Evolutionary conservation across 2,888 invertebrate species (phyloP).

Genomic region (Stratiomys singularior): DNA sequence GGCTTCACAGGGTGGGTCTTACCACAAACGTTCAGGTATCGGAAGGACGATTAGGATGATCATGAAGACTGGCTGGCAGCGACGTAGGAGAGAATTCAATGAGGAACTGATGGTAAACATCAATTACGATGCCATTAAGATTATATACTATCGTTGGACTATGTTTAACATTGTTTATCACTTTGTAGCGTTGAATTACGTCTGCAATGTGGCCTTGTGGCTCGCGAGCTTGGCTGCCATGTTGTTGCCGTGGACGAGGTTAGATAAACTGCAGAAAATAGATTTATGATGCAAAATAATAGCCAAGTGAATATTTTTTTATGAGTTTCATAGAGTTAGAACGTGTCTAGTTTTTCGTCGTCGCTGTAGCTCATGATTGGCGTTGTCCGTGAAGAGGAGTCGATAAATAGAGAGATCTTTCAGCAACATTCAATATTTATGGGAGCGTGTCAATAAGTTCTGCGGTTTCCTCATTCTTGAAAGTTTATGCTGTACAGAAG

Average conservation of each 20-base stretch:
- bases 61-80: not conserved
- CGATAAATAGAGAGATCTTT: slow-evolving; percentile 39
- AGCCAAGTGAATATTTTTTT: slow-evolving; percentile 25
- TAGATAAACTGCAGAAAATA: slow-evolving; percentile 25
- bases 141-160: slow-evolving; percentile 35
- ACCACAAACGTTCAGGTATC: not conserved
- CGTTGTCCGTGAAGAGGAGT: not conserved
- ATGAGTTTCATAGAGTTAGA: not conserved
- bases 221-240: not conserved
- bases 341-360: not conserved
- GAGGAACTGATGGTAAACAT: slow-evolving; percentile 38
- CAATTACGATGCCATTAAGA: slow-evolving; percentile 45
- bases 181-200: slow-evolving; percentile 18
- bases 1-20: slow-evolving; percentile 10
- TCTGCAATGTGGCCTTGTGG: not conserved
- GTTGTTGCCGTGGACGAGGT: not conserved
- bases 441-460: slow-evolving; percentile 11
- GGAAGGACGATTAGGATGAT: not conserved
- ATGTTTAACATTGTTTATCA: slow-evolving; percentile 41
- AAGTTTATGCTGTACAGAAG: not conserved
- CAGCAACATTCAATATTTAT: slow-evolving; percentile 12
- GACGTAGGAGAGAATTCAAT: slow-evolving; percentile 19
- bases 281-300: slow-evolving; percentile 40
- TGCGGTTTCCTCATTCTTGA: slow-evolving; percentile 12
- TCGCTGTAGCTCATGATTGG: not conserved